Evolutionary conservation across 2,888 invertebrate species (phyloP).

Genomic region (Bugulina stolonifera): DNA sequence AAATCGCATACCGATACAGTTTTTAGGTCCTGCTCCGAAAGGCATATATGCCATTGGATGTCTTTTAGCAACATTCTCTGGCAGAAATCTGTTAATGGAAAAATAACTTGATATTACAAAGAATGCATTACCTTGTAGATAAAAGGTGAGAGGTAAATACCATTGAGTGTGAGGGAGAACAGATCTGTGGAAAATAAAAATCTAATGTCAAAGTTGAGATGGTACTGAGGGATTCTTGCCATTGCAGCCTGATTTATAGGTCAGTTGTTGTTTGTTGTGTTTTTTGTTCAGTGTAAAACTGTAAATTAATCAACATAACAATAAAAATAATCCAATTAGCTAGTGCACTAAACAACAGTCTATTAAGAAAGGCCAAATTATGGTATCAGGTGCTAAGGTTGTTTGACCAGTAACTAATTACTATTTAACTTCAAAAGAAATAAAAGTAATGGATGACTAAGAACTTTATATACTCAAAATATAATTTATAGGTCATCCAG

Average conservation of each 20-base stretch:
- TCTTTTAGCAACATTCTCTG: constrained; percentile 24
- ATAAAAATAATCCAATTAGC: constrained; percentile 17
- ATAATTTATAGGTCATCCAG: background rate
- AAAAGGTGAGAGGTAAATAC: too few species aligned
- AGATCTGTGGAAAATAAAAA: too few species aligned
- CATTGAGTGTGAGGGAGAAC: too few species aligned
- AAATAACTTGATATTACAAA: background rate
- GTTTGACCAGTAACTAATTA: background rate
- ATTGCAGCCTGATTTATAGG: too few species aligned
- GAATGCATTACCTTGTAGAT: too few species aligned
- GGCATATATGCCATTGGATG: constrained; percentile 28
- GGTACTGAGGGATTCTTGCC: too few species aligned
- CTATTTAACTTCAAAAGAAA: background rate
- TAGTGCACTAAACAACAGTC: constrained; percentile 18
- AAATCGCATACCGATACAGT: constrained; percentile 26
- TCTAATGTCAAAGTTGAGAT: too few species aligned
- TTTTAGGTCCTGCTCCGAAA: constrained; percentile 27
- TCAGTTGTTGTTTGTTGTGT: constrained; percentile 26
- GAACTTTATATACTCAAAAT: background rate
- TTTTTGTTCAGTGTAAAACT: constrained; percentile 7
- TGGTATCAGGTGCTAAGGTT: background rate
- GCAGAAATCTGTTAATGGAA: constrained; percentile 13
- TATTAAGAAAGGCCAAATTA: background rate
- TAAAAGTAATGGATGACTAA: background rate
- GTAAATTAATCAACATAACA: constrained; percentile 10